Percentiles rank a stretch among this genome's conserved stretches.
phyloP scores from a whole-genome alignment of 2,888 invertebrate genomes.

The Argynnis bischoffii region DNA sequence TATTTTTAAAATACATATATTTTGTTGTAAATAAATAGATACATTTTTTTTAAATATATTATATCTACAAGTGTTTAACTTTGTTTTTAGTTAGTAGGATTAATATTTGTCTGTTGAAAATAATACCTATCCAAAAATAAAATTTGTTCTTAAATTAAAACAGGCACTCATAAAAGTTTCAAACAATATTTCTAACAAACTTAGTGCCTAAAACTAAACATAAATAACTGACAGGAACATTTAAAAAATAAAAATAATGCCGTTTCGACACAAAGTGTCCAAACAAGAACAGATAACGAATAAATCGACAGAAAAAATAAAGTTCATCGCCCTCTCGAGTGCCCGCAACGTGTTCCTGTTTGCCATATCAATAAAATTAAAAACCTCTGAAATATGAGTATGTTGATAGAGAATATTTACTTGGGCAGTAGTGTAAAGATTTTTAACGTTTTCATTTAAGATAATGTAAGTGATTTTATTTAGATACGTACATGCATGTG shows the following conservation, averaged over 20 bases:
- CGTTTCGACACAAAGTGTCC: constrained; percentile 35
- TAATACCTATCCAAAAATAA: background rate
- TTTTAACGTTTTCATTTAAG: constrained; percentile 9
- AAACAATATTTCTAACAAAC: constrained; percentile 4
- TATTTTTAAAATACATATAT: no score
- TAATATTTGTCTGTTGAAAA: background rate
- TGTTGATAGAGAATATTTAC: constrained; percentile 37
- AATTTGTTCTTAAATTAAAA: background rate
- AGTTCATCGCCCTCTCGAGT: constrained; percentile 54
- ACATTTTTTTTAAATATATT: no score
- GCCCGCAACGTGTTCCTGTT: constrained; percentile 55
- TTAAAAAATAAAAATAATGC: constrained; percentile 28
- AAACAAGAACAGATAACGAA: constrained; percentile 43
- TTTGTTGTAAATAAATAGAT: no score
- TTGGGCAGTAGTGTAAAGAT: constrained; percentile 32
- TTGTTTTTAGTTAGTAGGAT: no score
- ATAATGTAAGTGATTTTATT: background rate
- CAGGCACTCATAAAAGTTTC: background rate
- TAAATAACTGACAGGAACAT: constrained; percentile 23
- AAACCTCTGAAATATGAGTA: constrained; percentile 43
- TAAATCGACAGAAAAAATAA: constrained; percentile 42
- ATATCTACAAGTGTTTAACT: no score
- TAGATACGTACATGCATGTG: background rate
- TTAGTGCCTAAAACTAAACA: constrained; percentile 20
- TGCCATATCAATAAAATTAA: constrained; percentile 49